Evolutionary conservation across 2,888 invertebrate species (phyloP), one percentile per base, ranked within the genome.

Genomic region (Tanypteryx hageni): DNA sequence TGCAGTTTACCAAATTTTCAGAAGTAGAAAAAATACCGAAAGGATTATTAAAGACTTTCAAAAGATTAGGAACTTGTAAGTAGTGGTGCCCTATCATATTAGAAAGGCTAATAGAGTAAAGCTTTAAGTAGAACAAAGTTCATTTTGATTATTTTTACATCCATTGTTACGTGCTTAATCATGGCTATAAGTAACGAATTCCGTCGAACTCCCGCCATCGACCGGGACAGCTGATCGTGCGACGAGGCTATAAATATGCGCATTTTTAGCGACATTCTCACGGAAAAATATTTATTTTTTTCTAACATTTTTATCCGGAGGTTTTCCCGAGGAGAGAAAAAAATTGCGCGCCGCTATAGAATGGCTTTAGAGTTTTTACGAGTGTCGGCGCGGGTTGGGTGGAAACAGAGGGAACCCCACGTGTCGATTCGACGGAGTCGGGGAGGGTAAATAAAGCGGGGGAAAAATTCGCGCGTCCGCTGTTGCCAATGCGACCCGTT

Each of bases 221-320:
- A 76, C 16, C 76, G 76, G 76, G 27, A 76, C 76, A 27, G 13
- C 22, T 76, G 22, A 76, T 76, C 11, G 76, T 13, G 13, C 76
- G 76, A 76, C 76, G 27, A 76, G 27, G 76, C 22, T 4, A 76
- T 27, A 76, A 76, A 76, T 76, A 76, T 76, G 76, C 76, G 76
- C 76, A 76, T 76, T 76, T 76, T 76, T 44, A 27, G 27, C 27
- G 18, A 27, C 9, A 13, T 27, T 13, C 13, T 22, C 76, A 76
- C 76, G 76, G 10, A 10, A 76, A 27, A n/a, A 76, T 13, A 27
- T 76, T 44, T 44, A 44, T 44, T 44, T 76, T 76, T 44, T 76
- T 76, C 27, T n/a, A 27, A 68, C 10, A 76, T 27, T 27, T 76
- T 76, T 76, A 13, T 22, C n/a, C n/a, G n/a, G 68, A 68, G 76